Evolutionary conservation across 1,140 invertebrate species (phyloP), one percentile per base, ranked within the genome.

Genomic region (Saccostrea echinata): DNA sequence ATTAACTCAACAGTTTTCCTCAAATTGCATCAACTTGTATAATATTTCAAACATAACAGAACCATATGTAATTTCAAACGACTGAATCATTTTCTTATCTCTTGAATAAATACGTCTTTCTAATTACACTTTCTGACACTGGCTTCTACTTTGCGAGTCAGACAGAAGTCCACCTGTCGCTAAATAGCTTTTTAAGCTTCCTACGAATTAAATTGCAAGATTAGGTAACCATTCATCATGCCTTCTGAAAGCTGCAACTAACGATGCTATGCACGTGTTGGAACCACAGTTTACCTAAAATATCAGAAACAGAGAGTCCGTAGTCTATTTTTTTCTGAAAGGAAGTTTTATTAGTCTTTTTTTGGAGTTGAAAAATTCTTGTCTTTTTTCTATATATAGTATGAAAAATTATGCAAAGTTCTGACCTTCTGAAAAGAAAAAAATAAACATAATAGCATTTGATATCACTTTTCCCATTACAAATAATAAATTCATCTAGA

Each of bases 1-100:
- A 43, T 43, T 43, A 43, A 43, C 43, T 43, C 16, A 64, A 64
- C 8, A 27, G 13, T 13, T 76, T 16, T 76, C 12, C 68, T 18
- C 27, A 76, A 24, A 76, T 76, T 13, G 68, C 68, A 76, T 11
- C 24, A 76, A 16, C 68, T 76, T 27, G 68, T 76, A 30, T 76
- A 30, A 76, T 12, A 30, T 76, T 76, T 76, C 68, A 76, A 76
- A 76, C 68, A 76, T 76, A 76, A 76, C 68, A 76, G 27, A 76
- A 76, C 68, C 68, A 76, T 76, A 76, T 76, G 68, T 76, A 76
- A 76, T 76, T 76, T 76, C 68, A 76, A 76, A 76, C 68, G 68
- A 18, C 27, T 33, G 24, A 27, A 76, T 76, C 68, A 76, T 24
- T 76, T 76, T 76, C 68, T 76, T 76, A 76, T 76, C 68, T 76